A percentile compares a stretch with the other conserved stretches of the same genome.
Evolutionary conservation across 2,113 vertebrate genomes (phyloP).

Genomic region (Andinoacara biseriatus): DNA sequence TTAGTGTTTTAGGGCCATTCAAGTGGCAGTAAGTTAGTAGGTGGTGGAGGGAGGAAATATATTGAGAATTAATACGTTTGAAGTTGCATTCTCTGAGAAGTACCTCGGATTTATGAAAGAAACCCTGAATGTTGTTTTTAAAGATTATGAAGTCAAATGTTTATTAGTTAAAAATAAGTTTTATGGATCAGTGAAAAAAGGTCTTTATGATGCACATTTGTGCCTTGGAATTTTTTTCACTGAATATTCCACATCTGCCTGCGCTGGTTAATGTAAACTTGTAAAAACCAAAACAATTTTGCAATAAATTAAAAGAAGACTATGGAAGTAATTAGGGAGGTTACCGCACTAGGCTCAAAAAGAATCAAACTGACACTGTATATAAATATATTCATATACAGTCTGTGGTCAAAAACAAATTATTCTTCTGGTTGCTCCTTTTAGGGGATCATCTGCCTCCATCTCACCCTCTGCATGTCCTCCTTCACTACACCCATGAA

Average conservation of each 20-base stretch:
- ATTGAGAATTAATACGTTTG: neutral
- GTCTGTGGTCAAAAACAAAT: no score
- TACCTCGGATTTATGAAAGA: neutral
- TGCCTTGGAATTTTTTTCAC: no score
- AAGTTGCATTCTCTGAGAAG: neutral
- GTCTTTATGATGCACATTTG: no score
- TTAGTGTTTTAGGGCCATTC: neutral
- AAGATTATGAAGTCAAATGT: neutral
- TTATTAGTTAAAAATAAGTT: neutral
- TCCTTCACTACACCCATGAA: neutral
- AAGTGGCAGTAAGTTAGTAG: neutral
- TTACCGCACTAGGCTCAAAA: neutral
- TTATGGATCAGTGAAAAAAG: neutral
- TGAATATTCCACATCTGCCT: neutral
- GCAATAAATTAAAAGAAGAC: rapidly evolving
- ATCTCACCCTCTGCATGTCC: neutral
- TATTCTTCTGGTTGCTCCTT: neutral
- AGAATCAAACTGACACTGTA: neutral
- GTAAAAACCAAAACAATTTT: neutral
- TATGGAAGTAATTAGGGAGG: rapidly evolving
- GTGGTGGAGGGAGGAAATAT: neutral
- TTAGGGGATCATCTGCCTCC: neutral
- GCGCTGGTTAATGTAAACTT: neutral
- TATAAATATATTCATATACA: no score
- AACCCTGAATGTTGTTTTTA: neutral